Evolutionary conservation across 2,888 invertebrate genomes (phyloP), one percentile per base, ranked within the genome.

Genomic region (Drosophila aldrichi): DNA sequence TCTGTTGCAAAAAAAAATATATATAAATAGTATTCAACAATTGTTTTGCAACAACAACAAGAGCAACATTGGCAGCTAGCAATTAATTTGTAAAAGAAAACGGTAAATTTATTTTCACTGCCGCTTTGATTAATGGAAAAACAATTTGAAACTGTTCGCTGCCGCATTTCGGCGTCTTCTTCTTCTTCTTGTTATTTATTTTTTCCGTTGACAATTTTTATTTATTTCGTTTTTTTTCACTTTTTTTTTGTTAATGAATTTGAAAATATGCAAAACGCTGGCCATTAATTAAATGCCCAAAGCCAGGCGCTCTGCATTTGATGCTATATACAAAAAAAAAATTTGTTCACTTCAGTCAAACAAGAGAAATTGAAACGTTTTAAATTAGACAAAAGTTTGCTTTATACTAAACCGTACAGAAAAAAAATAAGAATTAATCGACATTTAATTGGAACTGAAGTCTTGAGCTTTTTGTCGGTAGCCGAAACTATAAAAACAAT

Each of bases 81-180:
- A 79, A 78, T 81, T 81, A 81, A 75, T 78, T 72, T 75, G 60
- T 66, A 65, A 70, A 44, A 20, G 68, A 43, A 68, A 69, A 74
- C 71, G 70, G 69, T 78, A 69, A 65, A 70, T 72, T 75, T 83
- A 83, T 79, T 80, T 80, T 80, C 84, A 58, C 75, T 78, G 72
- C 49, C 72, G 72, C 70, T 77, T 79, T 85, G 87, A 85, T 85
- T 85, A 85, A 85, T 85, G 84, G 82, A 68, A 84, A 84, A 84
- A 82, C 87, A 82, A 77, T 84, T 77, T 69, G 60, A 43, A 59
- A 48, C 51, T 63, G 61, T 55, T 25, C 57, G 68, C 57, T 48
- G 54, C 12, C 34, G 41, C 46, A 10, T n/a, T 7, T 36, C 36
- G 14, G 9, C 46, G 10, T n/a, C 46, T 55, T 44, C 29, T 32